Evolutionary conservation across 2,113 vertebrate species (phyloP), one percentile per base, ranked within the genome.

Genomic region (Brachirus orientalis): DNA sequence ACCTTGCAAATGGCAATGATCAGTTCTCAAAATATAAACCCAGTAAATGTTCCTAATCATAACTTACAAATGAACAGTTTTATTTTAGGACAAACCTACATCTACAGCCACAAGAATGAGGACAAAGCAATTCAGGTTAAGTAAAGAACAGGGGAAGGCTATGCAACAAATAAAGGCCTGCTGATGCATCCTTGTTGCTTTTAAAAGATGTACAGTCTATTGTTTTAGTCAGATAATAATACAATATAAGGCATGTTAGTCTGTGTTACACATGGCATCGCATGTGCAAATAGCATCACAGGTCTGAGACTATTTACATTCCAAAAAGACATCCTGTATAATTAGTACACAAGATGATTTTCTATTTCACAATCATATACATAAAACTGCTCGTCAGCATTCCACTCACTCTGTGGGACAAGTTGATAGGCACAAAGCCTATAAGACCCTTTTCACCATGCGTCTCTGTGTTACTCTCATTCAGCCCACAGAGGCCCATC

Each of bases 51-150:
- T 65, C 41, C 69, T 58, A 13, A 64, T 69, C 22, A 69, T 40
- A 40, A 67, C 35, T 70, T 56, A 56, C 35, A 18, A 72, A 64
- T 66, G 33, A 60, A 56, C 43, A 46, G 55, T 64, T 72, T 62
- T n/a, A 18, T 12, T 46, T 11, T 38, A 16, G 17, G 51, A 18
- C 48, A 69, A 64, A 14, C 12, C 52, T 28, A 57, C 58, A 41
- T 59, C 47, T 22, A 59, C 0, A 1, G 35, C 7, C 33, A 4
- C 28, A 28, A 53, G 17, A 68, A 58, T 37, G n/a, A 66, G 64
- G 60, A 47, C 46, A 72, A 67, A 48, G 58, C n/a, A 28, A 51
- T 72, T 76, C 52, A 55, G 54, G 35, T 28, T 56, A 63, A 19
- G 36, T 16, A 44, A 35, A 17, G 36, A 8, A 51, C 2, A 54